phyloP scores from a whole-genome alignment of 2,113 vertebrate species.

The Muntiacus muntjak region DNA sequence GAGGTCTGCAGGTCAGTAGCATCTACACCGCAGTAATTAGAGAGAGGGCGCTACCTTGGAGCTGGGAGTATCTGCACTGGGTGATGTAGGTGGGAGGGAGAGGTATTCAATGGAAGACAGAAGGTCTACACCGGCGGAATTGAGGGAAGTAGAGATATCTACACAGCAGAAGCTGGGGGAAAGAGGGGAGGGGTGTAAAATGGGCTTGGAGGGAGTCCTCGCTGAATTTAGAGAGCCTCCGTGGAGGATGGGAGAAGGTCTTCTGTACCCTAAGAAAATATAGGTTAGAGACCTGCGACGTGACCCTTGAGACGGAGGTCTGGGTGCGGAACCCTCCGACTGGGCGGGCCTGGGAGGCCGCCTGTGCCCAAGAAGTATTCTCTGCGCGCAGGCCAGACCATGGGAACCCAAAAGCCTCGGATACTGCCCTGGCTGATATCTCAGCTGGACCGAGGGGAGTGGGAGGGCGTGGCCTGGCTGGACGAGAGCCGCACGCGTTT shows the following conservation, averaged over 20 bases:
- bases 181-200: not conserved
- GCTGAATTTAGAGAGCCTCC: not conserved
- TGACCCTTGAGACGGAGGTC: not conserved
- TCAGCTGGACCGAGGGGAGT: conserved; percentile 78
- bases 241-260: not conserved
- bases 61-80: not conserved
- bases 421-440: conserved; percentile 86
- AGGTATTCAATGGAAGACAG: not conserved
- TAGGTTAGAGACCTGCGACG: not conserved
- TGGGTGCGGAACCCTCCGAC: not conserved
- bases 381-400: conserved; percentile 45
- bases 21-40: not conserved
- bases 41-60: not conserved
- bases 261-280: not conserved
- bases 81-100: not conserved
- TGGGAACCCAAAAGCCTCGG: conserved; percentile 84
- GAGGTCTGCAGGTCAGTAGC: not conserved
- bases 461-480: conserved; percentile 86
- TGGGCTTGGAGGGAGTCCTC: not conserved
- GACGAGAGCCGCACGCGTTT: conserved; percentile 79
- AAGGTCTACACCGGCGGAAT: not conserved
- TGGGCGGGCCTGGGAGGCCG: not conserved
- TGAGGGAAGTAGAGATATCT: not conserved
- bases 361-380: not conserved
- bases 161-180: not conserved